A percentile compares a stretch with the other conserved stretches of the same genome.
Evolutionary conservation across 2,797 vertebrate species (phyloP).

Genomic region (Clarias platycephalus): DNA sequence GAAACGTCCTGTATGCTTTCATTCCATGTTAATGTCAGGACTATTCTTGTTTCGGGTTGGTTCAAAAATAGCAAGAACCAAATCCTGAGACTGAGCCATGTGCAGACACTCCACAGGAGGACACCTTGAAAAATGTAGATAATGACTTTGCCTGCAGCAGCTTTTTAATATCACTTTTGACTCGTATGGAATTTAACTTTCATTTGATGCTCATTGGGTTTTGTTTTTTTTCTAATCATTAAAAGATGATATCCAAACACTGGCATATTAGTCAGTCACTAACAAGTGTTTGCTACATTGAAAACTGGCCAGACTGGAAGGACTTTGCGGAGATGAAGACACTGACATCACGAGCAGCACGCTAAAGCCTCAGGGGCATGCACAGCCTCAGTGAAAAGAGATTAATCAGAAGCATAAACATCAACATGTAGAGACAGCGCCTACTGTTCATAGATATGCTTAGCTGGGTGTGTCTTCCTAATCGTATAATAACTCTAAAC

Average conservation of each 20-base stretch:
- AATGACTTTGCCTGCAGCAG: conserved; percentile 30
- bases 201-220: not conserved
- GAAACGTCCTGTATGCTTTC: not conserved
- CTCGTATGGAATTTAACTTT: not conserved
- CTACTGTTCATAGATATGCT: not conserved
- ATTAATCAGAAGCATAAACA: conserved; percentile 18
- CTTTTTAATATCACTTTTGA: conserved; percentile 20
- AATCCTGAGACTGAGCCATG: not conserved
- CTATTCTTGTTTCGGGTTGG: conserved; percentile 13
- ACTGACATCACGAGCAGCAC: not conserved
- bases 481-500: not conserved
- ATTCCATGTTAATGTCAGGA: conserved; percentile 3
- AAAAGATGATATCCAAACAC: not conserved
- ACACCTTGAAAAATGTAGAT: conserved; percentile 38
- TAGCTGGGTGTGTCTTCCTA: conserved; percentile 21
- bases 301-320: conserved; percentile 34
- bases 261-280: not conserved
- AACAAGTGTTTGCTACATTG: too few relatives aligned
- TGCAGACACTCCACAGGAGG: conserved; percentile 11
- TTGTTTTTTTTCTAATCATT: conserved; percentile 1
- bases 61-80: conserved; percentile 20
- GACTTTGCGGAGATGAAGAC: not conserved
- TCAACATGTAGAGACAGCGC: conserved; percentile 30
- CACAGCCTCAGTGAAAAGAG: not conserved
- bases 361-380: not conserved